Evolutionary conservation across 2,888 invertebrate genomes (phyloP).

Genomic region (Phaedon cochleariae): DNA sequence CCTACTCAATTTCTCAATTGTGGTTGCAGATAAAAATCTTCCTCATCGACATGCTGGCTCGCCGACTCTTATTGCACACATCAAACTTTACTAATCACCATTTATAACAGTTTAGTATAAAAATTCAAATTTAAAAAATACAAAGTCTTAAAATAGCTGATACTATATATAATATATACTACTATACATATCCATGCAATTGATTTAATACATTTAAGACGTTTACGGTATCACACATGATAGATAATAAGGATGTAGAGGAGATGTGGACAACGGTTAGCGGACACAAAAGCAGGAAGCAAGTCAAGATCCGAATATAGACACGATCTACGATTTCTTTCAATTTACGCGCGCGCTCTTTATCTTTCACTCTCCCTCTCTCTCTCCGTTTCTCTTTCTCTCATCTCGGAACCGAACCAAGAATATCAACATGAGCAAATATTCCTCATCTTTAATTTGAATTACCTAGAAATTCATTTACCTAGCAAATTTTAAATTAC

Average conservation of each 20-base stretch:
- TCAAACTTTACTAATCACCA: conserved; percentile 62
- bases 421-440: conserved; percentile 34
- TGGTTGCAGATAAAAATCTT: conserved; percentile 59
- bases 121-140: conserved; percentile 65
- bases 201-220: conserved; percentile 61
- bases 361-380: too few species aligned
- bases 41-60: conserved; percentile 50
- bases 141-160: conserved; percentile 64
- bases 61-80: conserved; percentile 62
- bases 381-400: too few species aligned
- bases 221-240: conserved; percentile 63
- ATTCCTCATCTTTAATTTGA: conserved; percentile 15
- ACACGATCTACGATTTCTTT: conserved; percentile 39
- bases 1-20: conserved; percentile 51
- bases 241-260: conserved; percentile 55
- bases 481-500: conserved; percentile 33
- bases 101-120: conserved; percentile 65
- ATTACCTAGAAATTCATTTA: conserved; percentile 30
- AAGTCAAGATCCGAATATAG: conserved; percentile 32
- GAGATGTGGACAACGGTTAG: conserved; percentile 56
- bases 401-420: conserved; percentile 16
- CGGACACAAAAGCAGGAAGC: conserved; percentile 50
- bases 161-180: conserved; percentile 62
- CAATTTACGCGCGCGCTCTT: conserved; percentile 1
- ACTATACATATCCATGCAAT: conserved; percentile 63